Base-by-base conservation (phyloP, 2,113 vertebrate genomes). In the Monopterus albus region DNA sequence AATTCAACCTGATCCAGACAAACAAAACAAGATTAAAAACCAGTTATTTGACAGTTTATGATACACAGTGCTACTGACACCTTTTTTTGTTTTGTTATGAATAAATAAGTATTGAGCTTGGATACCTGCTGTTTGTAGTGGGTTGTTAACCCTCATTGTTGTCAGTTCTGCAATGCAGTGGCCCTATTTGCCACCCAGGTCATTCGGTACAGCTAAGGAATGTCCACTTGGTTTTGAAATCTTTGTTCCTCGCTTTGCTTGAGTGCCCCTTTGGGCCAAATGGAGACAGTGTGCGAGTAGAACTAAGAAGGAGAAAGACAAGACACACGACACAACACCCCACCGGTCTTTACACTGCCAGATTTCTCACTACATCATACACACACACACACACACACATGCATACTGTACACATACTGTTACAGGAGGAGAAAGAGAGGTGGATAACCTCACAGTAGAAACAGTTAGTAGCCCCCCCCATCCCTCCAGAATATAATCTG, bases 321-420 rank as follows among this genome's bases (percentile, higher is more conserved):
- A 52, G 71, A 79, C 52, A 17, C 53, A 52, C 28, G 50, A 83
- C 78, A 70, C 71, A 45, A 71, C 79, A 45, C 78, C 53, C 78
- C 82, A n/a, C 33, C 49, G 69, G 79, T 75, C 72, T 76, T 56
- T 47, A 57, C 75, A 49, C 78, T 23, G 72, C 59, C 2, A 67
- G 75, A 76, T 52, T 75, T 55, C 63, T 79, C 58, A 10, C 70
- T 69, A 64, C 64, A 82, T 72, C 78, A 38, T 65, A 63, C 87
- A 77, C 65, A 40, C 72, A 18, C 28, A 25, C 31, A 52, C 43
- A 56, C 74, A 72, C 74, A 61, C 63, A 57, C 53, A 59, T n/a
- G n/a, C n/a, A n/a, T n/a, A 56, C 26, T 18, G 7, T 7, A 52
- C 31, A 8, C 53, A 56, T 55, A 78, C 57, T 61, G 61, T 67